A percentile compares a stretch with the other conserved stretches of the same genome.
These are phyloP conservation scores for Sarcophaga caerulescens DNA, from an alignment of 2,888 invertebrate genomes.

Conservation along the genomic window DNA sequence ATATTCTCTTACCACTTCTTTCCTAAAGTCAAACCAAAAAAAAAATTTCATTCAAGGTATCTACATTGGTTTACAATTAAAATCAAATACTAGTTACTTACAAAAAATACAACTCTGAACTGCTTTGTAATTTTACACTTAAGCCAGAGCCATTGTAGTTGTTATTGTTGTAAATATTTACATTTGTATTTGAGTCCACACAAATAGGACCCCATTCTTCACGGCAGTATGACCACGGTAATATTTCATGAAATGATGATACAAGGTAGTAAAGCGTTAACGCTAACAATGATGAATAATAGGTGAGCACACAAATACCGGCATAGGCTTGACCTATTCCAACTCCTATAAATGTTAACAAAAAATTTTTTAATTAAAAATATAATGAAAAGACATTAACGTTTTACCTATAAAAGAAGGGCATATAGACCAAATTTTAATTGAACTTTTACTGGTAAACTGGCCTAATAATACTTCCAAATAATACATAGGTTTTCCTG, in stretches of 20 bases:
- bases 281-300: slow-evolving; percentile 89
- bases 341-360: slow-evolving; percentile 84
- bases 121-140: slow-evolving; percentile 78
- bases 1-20: slow-evolving; percentile 82
- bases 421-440: slow-evolving; percentile 85
- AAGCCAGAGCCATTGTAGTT: slow-evolving; percentile 3
- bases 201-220: slow-evolving; percentile 81
- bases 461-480: slow-evolving; percentile 92
- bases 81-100: slow-evolving; percentile 76
- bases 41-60: not conserved
- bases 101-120: slow-evolving; percentile 84
- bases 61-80: too few species aligned
- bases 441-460: slow-evolving; percentile 90
- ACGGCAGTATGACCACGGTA: slow-evolving; percentile 88
- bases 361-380: not conserved
- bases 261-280: slow-evolving; percentile 88
- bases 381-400: not conserved
- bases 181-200: slow-evolving; percentile 74
- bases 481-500: slow-evolving; percentile 88
- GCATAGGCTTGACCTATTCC: slow-evolving; percentile 86
- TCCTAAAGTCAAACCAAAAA: slow-evolving; percentile 75
- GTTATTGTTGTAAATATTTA: slow-evolving; percentile 20
- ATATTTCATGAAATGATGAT: slow-evolving; percentile 85
- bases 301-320: slow-evolving; percentile 86
- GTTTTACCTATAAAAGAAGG: slow-evolving; percentile 89